Base-by-base conservation (phyloP, 2,797 vertebrate genomes). In the Sebastes matsubarae region DNA sequence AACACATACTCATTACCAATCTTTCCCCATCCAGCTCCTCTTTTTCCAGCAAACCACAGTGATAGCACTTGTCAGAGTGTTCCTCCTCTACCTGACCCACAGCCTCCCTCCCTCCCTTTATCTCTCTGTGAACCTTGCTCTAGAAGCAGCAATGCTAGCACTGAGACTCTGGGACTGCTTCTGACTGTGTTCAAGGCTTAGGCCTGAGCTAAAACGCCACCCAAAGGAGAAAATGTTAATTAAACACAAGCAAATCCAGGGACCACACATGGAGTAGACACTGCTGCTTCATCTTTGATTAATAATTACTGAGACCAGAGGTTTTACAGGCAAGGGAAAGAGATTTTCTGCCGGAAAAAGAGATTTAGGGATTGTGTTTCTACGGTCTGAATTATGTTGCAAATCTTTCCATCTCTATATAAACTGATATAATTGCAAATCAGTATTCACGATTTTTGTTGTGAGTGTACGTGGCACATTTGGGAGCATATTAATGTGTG, bases 191-290 rank as follows among this genome's bases (percentile, higher is more conserved):
- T 59, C 32, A 75, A 68, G 55, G 66, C 67, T 70, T 76, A 83
- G 72, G 64, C 38, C 57, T 70, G 68, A 86, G 77, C 80, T 80
- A 46, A 88, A 78, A 81, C 5, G 24, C 78, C 79, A 80, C 81
- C 70, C 84, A 69, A 79, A 84, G 85, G 74, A 81, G 65, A 72
- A 87, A 75, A 87, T 59, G 57, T 82, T 89, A 89, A 85, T 87
- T 81, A 87, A 92, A 85, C 58, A 77, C 76, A 77, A 64, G 74
- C 18, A 78, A 84, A 77, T 27, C 46, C 12, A 8, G 52, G 68
- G 72, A 81, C 85, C 79, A 81, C 78, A 81, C 55, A 77, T 55
- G 67, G 77, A 82, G 76, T 38, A 77, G 34, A 61, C 57, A 55
- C 70, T 12, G 63, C 72, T 70, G 58, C 59, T 75, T 81, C 60